A percentile compares a stretch with the other conserved stretches of the same genome.
Evolutionary conservation across 2,113 vertebrate genomes (phyloP).

Genomic region (Equus przewalskii): DNA sequence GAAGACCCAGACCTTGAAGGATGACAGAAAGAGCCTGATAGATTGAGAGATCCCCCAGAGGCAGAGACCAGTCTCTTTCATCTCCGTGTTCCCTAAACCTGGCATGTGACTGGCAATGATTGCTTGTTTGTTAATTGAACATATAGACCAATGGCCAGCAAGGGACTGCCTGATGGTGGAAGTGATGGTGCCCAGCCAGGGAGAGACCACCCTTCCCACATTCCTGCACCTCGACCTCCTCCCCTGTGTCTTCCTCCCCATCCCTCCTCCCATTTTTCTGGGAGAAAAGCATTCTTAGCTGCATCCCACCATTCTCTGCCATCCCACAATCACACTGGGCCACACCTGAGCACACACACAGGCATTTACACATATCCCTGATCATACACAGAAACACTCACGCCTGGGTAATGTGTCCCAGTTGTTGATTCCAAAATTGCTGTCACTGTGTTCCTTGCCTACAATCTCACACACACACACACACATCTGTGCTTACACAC

Average conservation of each 20-base stretch:
- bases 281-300: background rate
- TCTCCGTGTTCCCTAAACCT: conserved; percentile 20
- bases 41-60: background rate
- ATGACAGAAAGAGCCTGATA: background rate
- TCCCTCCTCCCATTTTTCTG: background rate
- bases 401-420: background rate
- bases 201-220: background rate
- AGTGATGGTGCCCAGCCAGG: background rate
- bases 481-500: background rate
- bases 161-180: background rate
- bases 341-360: background rate
- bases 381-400: background rate
- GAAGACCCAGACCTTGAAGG: background rate
- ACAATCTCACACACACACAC: background rate
- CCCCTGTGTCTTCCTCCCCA: background rate
- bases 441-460: background rate
- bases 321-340: background rate
- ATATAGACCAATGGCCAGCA: background rate
- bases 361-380: background rate
- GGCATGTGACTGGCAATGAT: background rate
- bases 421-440: background rate
- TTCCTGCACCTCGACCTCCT: background rate
- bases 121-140: conserved; percentile 17
- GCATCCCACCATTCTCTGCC: background rate
- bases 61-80: background rate